Base-by-base conservation (phyloP, 2,113 vertebrate species). In the Gnathonemus longibarbis region DNA sequence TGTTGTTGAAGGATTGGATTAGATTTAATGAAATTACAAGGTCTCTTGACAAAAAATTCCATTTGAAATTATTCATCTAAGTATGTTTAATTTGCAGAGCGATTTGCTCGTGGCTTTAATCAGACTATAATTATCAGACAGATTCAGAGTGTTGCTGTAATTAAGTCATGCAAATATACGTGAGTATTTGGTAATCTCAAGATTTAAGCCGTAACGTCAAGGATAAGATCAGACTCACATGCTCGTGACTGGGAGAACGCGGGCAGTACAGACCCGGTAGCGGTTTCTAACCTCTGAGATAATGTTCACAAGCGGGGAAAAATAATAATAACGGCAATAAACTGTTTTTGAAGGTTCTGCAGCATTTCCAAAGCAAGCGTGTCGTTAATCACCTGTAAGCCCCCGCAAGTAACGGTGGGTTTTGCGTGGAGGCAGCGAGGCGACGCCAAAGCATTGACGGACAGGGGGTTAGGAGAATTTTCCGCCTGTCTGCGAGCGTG, bases 101-200 rank as follows among this genome's bases (percentile, higher is more conserved):
- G 87, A 66, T 70, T 31, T 66, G 89, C 87, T 90, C 62, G 80
- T 88, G 88, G 74, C 91, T 90, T 88, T 85, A 88, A 84, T 84
- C 89, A 88, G 70, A 70, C 86, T 80, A 58, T 91, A 91, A 92
- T 91, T 90, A 84, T 91, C 87, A 89, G 77, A 56, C 74, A 83
- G 56, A 77, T 89, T 84, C 86, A 84, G 89, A 89, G 89, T 62
- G 66, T 87, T 84, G 85, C 52, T 87, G 89, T 91, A 91, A 89
- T 91, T 89, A 91, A 87, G 50, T 89, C 50, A 35, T 84, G 88
- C 89, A 89, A 86, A 87, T 89, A 89, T 87, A 87, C 77, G 50
- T 66, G 66, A 66, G 89, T 48, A 89, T 87, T 88, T 83, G 89
- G 88, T 84, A 85, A 91, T 88, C 86, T 88, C 35, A 42, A 80